Conservation (phyloP, 2,113 vertebrate genomes). For the Smithornis capensis region DNA sequence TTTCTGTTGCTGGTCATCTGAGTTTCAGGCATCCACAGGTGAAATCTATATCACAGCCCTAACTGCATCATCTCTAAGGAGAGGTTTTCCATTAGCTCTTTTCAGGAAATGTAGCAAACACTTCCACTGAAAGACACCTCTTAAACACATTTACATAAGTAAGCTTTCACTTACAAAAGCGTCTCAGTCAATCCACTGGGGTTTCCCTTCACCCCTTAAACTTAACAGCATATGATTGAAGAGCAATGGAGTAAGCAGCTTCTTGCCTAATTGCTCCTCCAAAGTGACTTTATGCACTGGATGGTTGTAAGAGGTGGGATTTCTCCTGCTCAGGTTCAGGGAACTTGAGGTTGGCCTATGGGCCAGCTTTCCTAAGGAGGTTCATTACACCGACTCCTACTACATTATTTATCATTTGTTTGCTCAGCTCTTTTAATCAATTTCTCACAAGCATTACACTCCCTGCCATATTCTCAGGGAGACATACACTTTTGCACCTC, state of each 20-base stretch:
- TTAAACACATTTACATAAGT: slow-evolving; percentile 62
- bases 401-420: slow-evolving; percentile 53
- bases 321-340: not conserved
- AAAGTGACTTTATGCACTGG: not conserved
- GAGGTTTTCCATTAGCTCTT: slow-evolving; percentile 48
- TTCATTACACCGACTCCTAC: slow-evolving; percentile 5
- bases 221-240: slow-evolving; percentile 4
- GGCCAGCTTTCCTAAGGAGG: not conserved
- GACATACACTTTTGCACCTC: not conserved
- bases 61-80: slow-evolving; percentile 1
- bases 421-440: slow-evolving; percentile 48
- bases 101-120: slow-evolving; percentile 52
- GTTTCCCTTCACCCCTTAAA: slow-evolving; percentile 3
- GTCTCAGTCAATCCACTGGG: slow-evolving; percentile 9
- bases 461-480: not conserved
- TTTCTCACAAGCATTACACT: not conserved
- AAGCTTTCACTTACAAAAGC: slow-evolving; percentile 43
- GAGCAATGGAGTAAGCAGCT: not conserved
- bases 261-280: slow-evolving; percentile 39
- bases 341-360: not conserved
- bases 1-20: slow-evolving; percentile 20
- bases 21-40: slow-evolving; percentile 39
- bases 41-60: slow-evolving; percentile 18
- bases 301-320: not conserved
- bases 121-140: slow-evolving; percentile 47